Evolutionary conservation across 2,113 vertebrate genomes (phyloP), one percentile per base, ranked within the genome.

Genomic region (Rana temporaria): DNA sequence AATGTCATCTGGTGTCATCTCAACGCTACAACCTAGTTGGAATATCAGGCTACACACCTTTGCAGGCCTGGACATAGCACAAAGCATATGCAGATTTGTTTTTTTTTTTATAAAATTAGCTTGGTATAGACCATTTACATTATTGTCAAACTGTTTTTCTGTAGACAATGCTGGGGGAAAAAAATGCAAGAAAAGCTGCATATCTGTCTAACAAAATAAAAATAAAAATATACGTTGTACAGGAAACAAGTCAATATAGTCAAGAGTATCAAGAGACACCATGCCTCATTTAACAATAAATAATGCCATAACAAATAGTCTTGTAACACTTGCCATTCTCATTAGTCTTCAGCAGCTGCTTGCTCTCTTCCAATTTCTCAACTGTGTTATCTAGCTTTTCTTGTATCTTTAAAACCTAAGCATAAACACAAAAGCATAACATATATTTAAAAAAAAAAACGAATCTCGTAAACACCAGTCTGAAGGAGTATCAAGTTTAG

Each of bases 291-390:
- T 52, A n/a, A 32, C 38, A 77, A 9, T 57, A 57, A 34, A 73
- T 59, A 34, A 15, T n/a, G 11, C n/a, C 8, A 52, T 12, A 48
- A 77, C 14, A 65, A 67, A n/a, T 9, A 22, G 52, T 62, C 53
- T 42, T 79, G 48, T 12, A 79, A 81, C 63, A 72, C 63, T 85
- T 75, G 65, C 85, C 84, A 84, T 84, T 86, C 72, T 87, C 85
- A 71, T 85, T 88, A 14, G 3, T 12, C 79, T 86, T 85, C 30
- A 85, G 57, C 26, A 83, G 30, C 56, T 82, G n/a, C 60, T 85
- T 73, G 53, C 20, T 84, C 77, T 86, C 60, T 80, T 79, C 80
- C 53, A 86, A 15, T 76, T 85, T 84, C 57, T 81, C 70, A 42
- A 77, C 60, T n/a, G 84, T 72, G 32, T 64, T 22, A 32, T 83